These are phyloP conservation scores for Myzus persicae DNA, from an alignment of 1,140 invertebrate species.

Conservation along the genomic window DNA sequence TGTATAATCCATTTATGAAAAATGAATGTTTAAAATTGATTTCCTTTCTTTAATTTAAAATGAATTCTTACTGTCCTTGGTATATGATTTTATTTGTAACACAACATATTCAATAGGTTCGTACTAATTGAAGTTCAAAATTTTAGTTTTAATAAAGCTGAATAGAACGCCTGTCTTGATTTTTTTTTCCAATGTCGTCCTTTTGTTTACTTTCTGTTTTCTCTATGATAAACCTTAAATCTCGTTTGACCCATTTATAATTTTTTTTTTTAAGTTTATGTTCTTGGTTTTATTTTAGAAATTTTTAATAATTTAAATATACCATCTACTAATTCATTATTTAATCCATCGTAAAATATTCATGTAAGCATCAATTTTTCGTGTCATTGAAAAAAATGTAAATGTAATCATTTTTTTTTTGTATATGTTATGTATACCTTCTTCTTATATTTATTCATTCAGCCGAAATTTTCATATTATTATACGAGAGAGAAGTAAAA, in stretches of 20 bases:
- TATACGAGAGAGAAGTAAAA: not conserved
- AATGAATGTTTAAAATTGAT: not conserved
- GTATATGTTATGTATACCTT: too few species aligned
- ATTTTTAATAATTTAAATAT: slow-evolving; percentile 1
- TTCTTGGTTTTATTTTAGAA: not conserved
- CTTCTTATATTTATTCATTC: too few species aligned
- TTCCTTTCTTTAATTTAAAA: not conserved
- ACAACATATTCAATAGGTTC: not conserved
- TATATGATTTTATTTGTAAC: not conserved
- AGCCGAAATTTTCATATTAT: too few species aligned
- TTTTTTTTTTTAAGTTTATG: not conserved
- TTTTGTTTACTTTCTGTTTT: not conserved
- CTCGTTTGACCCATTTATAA: not conserved
- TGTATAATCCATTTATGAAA: not conserved
- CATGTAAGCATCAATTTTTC: not conserved
- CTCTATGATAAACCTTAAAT: not conserved
- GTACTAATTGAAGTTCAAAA: not conserved
- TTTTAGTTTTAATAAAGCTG: not conserved
- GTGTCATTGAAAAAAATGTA: too few species aligned
- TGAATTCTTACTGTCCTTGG: not conserved
- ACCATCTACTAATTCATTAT: not conserved
- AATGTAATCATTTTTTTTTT: too few species aligned
- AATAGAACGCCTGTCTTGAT: not conserved
- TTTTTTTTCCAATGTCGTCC: not conserved
- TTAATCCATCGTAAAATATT: not conserved